Base-by-base conservation (phyloP, 1,140 invertebrate genomes). In the Drosophila pseudoobscura region DNA sequence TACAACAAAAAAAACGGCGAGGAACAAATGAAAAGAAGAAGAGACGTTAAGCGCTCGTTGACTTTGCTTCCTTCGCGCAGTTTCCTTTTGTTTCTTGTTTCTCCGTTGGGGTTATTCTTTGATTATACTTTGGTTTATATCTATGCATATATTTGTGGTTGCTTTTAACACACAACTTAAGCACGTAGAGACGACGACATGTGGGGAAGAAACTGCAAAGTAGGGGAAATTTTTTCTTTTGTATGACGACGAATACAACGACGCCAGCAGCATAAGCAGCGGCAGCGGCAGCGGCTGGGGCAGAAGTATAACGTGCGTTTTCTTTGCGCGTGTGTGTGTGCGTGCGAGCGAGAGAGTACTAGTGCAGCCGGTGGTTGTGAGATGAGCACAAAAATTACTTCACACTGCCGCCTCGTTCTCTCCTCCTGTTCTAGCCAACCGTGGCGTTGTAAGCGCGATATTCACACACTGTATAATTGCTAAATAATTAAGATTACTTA, bases 151-250 rank as follows among this genome's bases (percentile, higher is more conserved):
- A 52, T 79, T 35, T 80, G 41, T 72, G 39, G 52, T 55, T 58
- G 49, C 29, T 53, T 73, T 64, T 68, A 43, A 44, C 47, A 65
- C 78, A 88, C 83, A 75, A 88, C 79, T 88, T 88, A 88, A 88
- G 83, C 82, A 87, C 78, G 78, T 83, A 88, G 74, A 82, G 56
- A 49, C 65, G 70, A 62, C 73, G 66, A 78, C 62, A 76, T 76
- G 74, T 76, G 83, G 66, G 75, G 77, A 85, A 85, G 65, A 78
- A 88, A 83, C 83, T 87, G 83, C 57, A 88, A 83, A 69, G 78
- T 65, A 87, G 69, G 78, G 80, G 78, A 77, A 75, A 55, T 49
- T 53, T 59, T 68, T 75, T 75, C 50, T 69, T 57, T 63, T 71
- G 49, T 70, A 49, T 46, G 31, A 45, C 35, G 11, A 39, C 35